phyloP scores from a whole-genome alignment of 2,888 invertebrate species.

The Hypomecis atomaria region DNA sequence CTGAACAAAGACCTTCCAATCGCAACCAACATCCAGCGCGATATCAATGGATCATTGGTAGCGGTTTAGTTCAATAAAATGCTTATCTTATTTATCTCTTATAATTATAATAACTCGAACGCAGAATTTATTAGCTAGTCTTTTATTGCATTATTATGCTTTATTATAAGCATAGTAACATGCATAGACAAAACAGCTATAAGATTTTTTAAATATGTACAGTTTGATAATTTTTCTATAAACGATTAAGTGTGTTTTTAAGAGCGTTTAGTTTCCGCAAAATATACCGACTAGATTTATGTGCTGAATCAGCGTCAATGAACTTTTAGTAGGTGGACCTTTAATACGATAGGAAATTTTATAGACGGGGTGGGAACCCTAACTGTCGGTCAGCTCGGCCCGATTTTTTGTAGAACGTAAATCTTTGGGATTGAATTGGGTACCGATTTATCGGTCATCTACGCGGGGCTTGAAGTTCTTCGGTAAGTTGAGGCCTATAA shows the following conservation, averaged over 20 bases:
- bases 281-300: constrained; percentile 9
- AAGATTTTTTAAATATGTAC: too few relatives aligned
- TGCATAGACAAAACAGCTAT: too few relatives aligned
- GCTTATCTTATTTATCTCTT: too few relatives aligned
- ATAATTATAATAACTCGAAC: too few relatives aligned
- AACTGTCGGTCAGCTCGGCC: constrained; percentile 27
- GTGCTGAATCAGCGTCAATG: constrained; percentile 20
- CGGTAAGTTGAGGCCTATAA: constrained; percentile 28
- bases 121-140: too few relatives aligned
- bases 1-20: too few relatives aligned
- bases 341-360: constrained; percentile 29
- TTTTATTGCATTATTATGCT: too few relatives aligned
- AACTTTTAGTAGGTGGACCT: constrained; percentile 23
- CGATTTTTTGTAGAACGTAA: constrained; percentile 31
- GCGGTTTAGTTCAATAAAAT: too few relatives aligned
- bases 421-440: constrained; percentile 37
- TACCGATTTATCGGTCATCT: constrained; percentile 30
- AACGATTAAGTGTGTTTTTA: not conserved
- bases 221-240: too few relatives aligned
- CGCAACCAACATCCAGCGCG: too few relatives aligned
- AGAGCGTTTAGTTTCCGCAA: constrained; percentile 1
- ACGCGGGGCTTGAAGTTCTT: constrained; percentile 19
- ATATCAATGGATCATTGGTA: too few relatives aligned
- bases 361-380: constrained; percentile 30
- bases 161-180: too few relatives aligned